phyloP scores from a whole-genome alignment of 1,140 invertebrate species.

The Diachasmimorpha longicaudata region DNA sequence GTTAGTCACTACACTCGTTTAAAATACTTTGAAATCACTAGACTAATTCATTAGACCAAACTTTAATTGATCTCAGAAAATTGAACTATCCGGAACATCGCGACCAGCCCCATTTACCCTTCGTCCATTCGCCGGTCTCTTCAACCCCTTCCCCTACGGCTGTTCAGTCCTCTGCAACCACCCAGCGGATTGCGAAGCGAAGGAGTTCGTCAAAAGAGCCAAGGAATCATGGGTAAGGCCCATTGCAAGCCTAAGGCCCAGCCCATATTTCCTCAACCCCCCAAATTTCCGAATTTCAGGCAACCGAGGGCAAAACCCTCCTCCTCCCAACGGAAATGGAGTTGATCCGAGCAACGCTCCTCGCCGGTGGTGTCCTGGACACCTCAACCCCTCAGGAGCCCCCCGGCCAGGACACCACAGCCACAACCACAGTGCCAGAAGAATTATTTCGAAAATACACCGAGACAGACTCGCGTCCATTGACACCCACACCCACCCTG shows the following conservation, averaged over 20 bases:
- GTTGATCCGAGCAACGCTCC: slow-evolving; percentile 57
- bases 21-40: too few relatives aligned
- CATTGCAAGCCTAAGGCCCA: slow-evolving; percentile 10
- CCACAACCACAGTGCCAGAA: slow-evolving; percentile 62
- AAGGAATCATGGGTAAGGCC: slow-evolving; percentile 72
- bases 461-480: slow-evolving; percentile 78
- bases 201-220: slow-evolving; percentile 73
- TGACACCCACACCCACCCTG: slow-evolving; percentile 75
- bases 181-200: slow-evolving; percentile 75
- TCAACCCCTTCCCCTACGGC: slow-evolving; percentile 78
- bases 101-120: slow-evolving; percentile 71
- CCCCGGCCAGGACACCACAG: slow-evolving; percentile 26
- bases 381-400: background rate
- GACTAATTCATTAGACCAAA: too few relatives aligned
- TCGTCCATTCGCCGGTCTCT: slow-evolving; percentile 78
- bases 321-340: slow-evolving; percentile 63
- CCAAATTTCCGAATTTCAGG: slow-evolving; percentile 37
- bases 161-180: slow-evolving; percentile 85
- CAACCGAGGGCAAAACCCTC: slow-evolving; percentile 60
- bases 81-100: slow-evolving; percentile 52
- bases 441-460: slow-evolving; percentile 73
- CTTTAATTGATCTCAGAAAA: slow-evolving; percentile 36
- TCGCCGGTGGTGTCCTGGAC: slow-evolving; percentile 35
- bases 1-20: too few relatives aligned
- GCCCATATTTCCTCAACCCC: background rate